phyloP scores from a whole-genome alignment of 2,113 vertebrate genomes.

The Platysteira castanea region DNA sequence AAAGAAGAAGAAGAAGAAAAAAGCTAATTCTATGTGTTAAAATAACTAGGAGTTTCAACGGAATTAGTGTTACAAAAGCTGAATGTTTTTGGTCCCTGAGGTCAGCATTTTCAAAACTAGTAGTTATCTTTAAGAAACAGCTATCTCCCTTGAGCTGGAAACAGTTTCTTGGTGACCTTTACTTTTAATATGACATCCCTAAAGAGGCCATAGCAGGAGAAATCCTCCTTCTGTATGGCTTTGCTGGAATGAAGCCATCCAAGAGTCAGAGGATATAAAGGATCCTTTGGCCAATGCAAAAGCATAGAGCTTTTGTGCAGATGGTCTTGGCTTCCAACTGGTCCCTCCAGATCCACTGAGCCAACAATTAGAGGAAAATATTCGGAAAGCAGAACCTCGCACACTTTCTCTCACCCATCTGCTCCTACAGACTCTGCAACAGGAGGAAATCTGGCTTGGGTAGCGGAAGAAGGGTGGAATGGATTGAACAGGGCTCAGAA shows the following conservation, averaged over 20 bases:
- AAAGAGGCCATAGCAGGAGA: conserved; percentile 40
- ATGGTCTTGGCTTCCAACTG: conserved; percentile 60
- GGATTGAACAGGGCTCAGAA: not conserved
- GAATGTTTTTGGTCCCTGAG: not conserved
- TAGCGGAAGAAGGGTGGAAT: not conserved
- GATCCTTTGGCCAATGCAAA: conserved; percentile 19
- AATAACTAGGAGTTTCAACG: not conserved
- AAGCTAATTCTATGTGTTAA: not conserved
- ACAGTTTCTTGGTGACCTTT: conserved; percentile 38
- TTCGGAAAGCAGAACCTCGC: conserved; percentile 17
- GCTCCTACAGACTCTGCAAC: conserved; percentile 50
- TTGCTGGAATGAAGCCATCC: conserved; percentile 15
- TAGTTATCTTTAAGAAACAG: conserved; percentile 50
- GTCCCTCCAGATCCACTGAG: conserved; percentile 51
- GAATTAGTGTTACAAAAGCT: not conserved
- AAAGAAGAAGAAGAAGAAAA: not conserved
- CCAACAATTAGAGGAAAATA: conserved; percentile 50
- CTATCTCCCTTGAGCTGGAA: conserved; percentile 15
- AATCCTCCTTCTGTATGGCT: not conserved
- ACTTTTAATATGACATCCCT: conserved; percentile 35
- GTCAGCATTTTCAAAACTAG: conserved; percentile 26
- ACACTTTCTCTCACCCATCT: conserved; percentile 52
- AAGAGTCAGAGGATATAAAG: conserved; percentile 34
- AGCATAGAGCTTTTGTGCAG: conserved; percentile 34
- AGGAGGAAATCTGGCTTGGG: conserved; percentile 53